Base-by-base conservation (phyloP, 2,888 invertebrate species). In the Polymixis lichenea region DNA sequence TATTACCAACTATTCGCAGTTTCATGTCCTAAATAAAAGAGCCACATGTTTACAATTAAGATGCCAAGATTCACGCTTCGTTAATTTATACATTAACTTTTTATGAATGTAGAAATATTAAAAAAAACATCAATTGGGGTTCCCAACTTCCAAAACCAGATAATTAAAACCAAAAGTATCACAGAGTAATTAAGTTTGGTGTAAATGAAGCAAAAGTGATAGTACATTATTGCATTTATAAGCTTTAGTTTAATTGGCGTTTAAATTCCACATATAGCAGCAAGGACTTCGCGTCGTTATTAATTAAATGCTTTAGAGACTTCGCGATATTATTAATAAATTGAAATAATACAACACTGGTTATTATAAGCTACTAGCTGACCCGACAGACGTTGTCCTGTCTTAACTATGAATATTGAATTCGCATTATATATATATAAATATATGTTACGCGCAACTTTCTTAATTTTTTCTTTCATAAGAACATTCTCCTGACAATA, bases 21-120 rank as follows among this genome's bases (percentile, higher is more conserved):
- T 62, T 49, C 61, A 51, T 61, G 67, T 77, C 78, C 22, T 38
- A 65, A 80, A 84, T 73, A 81, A 73, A 77, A 75, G 76, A 78
- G n/a, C 43, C 15, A 70, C 53, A 55, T 72, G 28, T 70, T 66
- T 51, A 75, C 67, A 51, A 56, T 64, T 75, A 79, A 60, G 25
- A 65, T 19, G 61, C 28, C 32, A 74, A 72, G 43, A 75, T 84
- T 62, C 28, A 75, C 70, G 73, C 68, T 49, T 61, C 71, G 61
- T 68, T 71, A 65, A 71, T 69, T 49, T 28, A 72, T 60, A 65
- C 43, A 28, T 82, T 38, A 69, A 62, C 28, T 71, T 60, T 43
- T 28, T 56, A 72, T 11, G n/a, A 65, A 49, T 51, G 17, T 68
- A 64, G 28, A 25, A 53, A 80, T 38, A 38, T 38, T 25, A 49